Evolutionary conservation across 2,888 invertebrate species (phyloP), one percentile per base, ranked within the genome.

Genomic region (Campoletis raptor): DNA sequence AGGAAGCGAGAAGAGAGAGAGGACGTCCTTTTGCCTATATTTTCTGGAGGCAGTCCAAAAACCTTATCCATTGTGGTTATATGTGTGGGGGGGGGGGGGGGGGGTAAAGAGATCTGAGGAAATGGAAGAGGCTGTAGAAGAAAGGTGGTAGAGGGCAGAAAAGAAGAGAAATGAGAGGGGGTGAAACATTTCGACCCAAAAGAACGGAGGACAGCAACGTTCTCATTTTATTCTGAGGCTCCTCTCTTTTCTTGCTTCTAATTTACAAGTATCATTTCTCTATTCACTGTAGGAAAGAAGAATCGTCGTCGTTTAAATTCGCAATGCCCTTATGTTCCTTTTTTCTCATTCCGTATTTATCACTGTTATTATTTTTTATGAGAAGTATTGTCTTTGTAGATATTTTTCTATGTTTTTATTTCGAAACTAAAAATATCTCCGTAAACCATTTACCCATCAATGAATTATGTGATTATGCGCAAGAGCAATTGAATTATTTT

Each of bases 11-110:
- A n/a, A n/a, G 57, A 52, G 52, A 69, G 30, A 30, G 30, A 57
- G 42, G 52, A 69, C 48, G 61, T 83, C 80, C 83, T 81, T 84
- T 88, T 81, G 89, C 90, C 90, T 91, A 92, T 92, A 92, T 92
- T 93, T 93, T 93, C 92, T 94, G 94, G 94, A 94, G 92, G 88
- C 91, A 89, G 91, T 93, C 94, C 94, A 94, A 94, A 88, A 88
- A 91, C 91, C 92, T 93, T 93, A 92, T 93, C 93, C 94, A 93
- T 92, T 93, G 92, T 92, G 91, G 91, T 90, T 85, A 90, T 84
- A 82, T 83, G 87, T 80, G 73, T 61, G 21, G 9, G 6, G 24
- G 72, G 81, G 70, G 72, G 37, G 21, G 9, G 6, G 24, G 72
- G 81, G 70, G 72, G 37, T 10, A 45, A 83, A 67, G 80, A 82